Percentiles rank a stretch among this genome's conserved stretches.
phyloP scores from a whole-genome alignment of 2,113 vertebrate genomes.

The Salvator merianae region DNA sequence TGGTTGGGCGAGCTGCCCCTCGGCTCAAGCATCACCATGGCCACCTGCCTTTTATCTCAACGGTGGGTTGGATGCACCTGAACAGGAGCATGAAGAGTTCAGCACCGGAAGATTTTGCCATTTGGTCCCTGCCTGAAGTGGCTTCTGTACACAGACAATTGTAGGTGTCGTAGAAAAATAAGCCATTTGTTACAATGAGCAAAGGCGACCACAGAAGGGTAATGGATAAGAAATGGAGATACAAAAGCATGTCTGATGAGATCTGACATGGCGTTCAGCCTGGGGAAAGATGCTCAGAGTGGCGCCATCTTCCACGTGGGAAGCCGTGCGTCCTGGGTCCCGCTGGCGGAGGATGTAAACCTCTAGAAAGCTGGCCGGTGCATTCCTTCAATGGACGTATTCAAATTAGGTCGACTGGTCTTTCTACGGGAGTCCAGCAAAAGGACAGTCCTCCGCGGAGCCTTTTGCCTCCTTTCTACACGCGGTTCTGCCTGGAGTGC shows the following conservation, averaged over 20 bases:
- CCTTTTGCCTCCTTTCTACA: conserved; percentile 26
- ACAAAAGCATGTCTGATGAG: conserved; percentile 38
- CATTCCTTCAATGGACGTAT: background rate
- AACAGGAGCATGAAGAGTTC: conserved; percentile 33
- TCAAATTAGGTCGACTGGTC: conserved; percentile 11
- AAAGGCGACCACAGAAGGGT: conserved; percentile 45
- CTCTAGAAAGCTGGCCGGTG: background rate
- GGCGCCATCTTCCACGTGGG: conserved; percentile 30
- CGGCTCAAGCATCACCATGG: background rate
- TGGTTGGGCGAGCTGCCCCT: background rate
- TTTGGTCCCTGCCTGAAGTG: conserved; percentile 54
- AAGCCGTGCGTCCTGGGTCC: background rate
- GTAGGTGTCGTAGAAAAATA: conserved; percentile 78
- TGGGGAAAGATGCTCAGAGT: conserved; percentile 50
- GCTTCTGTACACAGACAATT: conserved; percentile 49
- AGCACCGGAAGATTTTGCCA: conserved; percentile 70
- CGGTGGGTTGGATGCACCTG: background rate
- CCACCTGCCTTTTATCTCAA: too few species aligned
- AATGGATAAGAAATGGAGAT: background rate
- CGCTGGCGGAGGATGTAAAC: background rate
- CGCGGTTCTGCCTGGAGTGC: conserved; percentile 23
- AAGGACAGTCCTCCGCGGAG: background rate
- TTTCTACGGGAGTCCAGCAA: conserved; percentile 23
- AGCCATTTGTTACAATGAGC: conserved; percentile 66
- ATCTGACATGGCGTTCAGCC: conserved; percentile 6